These are phyloP conservation scores for Parauchenoglanis ngamensis DNA, from an alignment of 2,797 vertebrate species.

Conservation along the genomic window DNA sequence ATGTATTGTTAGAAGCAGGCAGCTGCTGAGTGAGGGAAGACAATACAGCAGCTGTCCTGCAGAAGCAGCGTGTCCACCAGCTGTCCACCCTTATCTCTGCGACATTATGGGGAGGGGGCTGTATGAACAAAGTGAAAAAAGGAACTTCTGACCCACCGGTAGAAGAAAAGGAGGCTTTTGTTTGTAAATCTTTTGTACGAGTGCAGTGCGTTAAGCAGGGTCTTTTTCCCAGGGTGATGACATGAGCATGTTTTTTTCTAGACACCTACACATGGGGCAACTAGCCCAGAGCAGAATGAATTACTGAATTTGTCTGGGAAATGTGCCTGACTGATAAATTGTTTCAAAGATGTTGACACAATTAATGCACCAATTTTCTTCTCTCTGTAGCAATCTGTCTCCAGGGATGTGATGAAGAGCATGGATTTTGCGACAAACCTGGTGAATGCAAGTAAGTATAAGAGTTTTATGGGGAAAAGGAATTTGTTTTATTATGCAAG, in stretches of 20 bases:
- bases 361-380: slow-evolving; percentile 61
- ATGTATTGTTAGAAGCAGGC: slow-evolving; percentile 96
- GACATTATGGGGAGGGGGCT: slow-evolving; percentile 86
- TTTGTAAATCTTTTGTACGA: slow-evolving; percentile 88
- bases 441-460: slow-evolving; percentile 97
- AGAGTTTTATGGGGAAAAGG: background rate
- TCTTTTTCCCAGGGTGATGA: slow-evolving; percentile 78
- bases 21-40: slow-evolving; percentile 98
- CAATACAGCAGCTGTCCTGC: slow-evolving; percentile 99
- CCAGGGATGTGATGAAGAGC: slow-evolving; percentile 93
- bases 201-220: slow-evolving; percentile 88
- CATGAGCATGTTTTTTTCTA: slow-evolving; percentile 67
- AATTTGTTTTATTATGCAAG: background rate
- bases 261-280: slow-evolving; percentile 63
- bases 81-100: slow-evolving; percentile 95
- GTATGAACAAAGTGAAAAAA: slow-evolving; percentile 84
- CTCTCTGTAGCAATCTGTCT: slow-evolving; percentile 88
- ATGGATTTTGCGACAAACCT: slow-evolving; percentile 93
- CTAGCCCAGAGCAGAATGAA: slow-evolving; percentile 62
- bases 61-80: slow-evolving; percentile 98
- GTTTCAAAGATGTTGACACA: slow-evolving; percentile 4
- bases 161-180: slow-evolving; percentile 90
- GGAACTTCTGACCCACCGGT: slow-evolving; percentile 97
- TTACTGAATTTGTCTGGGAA: slow-evolving; percentile 46
- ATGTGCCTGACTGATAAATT: slow-evolving; percentile 49